These are phyloP conservation scores for Mesitornis unicolor DNA, from an alignment of 2,113 vertebrate genomes.

Conservation along the genomic window DNA sequence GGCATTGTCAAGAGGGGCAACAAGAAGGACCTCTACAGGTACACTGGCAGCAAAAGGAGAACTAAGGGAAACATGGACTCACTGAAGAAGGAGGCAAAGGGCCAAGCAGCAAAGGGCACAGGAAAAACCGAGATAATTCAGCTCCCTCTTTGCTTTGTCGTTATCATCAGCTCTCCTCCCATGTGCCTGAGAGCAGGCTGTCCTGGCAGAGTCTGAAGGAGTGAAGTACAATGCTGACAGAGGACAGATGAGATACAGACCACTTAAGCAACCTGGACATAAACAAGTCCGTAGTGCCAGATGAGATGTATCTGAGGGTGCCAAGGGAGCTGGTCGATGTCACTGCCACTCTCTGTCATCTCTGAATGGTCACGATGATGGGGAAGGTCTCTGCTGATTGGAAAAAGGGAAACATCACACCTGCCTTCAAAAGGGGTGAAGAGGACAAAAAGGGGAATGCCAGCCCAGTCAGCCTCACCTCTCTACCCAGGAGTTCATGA, in stretches of 20 bases:
- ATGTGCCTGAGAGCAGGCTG: background rate
- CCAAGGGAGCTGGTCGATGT: constrained; percentile 12
- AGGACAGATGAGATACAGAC: background rate
- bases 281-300: background rate
- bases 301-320: background rate
- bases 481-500: background rate
- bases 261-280: background rate
- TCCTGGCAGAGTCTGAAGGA: background rate
- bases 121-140: background rate
- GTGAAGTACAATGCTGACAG: background rate
- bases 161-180: background rate
- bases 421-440: background rate
- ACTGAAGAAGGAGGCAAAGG: background rate
- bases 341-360: background rate
- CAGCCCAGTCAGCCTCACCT: background rate
- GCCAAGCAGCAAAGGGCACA: background rate
- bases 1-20: background rate
- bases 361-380: accelerated
- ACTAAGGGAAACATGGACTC: background rate
- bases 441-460: background rate
- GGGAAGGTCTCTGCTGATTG: background rate
- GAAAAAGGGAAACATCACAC: background rate
- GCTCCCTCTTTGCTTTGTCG: background rate
- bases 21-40: background rate
- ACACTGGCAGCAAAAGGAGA: background rate